Base-by-base conservation (phyloP, 2,113 vertebrate genomes). In the Amphilophus citrinellus region DNA sequence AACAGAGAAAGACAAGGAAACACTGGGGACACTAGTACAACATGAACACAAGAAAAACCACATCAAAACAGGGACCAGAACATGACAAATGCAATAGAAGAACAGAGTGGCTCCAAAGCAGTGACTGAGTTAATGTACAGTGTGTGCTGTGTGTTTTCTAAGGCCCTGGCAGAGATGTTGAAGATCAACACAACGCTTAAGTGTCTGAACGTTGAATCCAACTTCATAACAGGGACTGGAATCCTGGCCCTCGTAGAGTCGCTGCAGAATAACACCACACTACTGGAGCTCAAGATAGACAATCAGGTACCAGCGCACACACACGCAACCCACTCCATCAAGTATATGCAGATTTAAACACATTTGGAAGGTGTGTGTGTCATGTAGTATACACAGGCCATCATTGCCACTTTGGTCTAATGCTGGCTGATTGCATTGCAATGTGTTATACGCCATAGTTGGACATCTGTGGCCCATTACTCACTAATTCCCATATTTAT, bases 151-250 rank as follows among this genome's bases (percentile, higher is more conserved):
- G 63, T 83, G 5, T 85, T n/a, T 79, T 75, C 13, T 3, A 95
- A 99, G 98, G 97, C 98, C 4, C 92, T 99, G 79, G 98, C 98
- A 30, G 97, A 98, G 89, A 99, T 99, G 98, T 77, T 99, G 88
- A 98, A 97, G 84, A 97, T 96, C 73, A 99, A 99, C 79, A 96
- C 94, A 47, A 97, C 94, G 0, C 75, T 99, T 90, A 99, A 97
- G 94, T 97, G 97, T 56, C 96, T 99, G 91, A 99, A 99, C 0
- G 96, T 99, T 50, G 98, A 99, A 88, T 99, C 98, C n/a, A 99
- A 99, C 94, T 99, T 99, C 94, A 99, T 99, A 84, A 99, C 98
- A 0, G 98, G 98, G 50, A 88, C 96, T 0, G 98, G 98, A 80
- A 96, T 99, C 87, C 79, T 99, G 85, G 92, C 96, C 76, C 91